Percentiles rank a stretch among this genome's conserved stretches.
Conservation (phyloP, 2,888 invertebrate species). For the Megastigmus dorsalis region DNA sequence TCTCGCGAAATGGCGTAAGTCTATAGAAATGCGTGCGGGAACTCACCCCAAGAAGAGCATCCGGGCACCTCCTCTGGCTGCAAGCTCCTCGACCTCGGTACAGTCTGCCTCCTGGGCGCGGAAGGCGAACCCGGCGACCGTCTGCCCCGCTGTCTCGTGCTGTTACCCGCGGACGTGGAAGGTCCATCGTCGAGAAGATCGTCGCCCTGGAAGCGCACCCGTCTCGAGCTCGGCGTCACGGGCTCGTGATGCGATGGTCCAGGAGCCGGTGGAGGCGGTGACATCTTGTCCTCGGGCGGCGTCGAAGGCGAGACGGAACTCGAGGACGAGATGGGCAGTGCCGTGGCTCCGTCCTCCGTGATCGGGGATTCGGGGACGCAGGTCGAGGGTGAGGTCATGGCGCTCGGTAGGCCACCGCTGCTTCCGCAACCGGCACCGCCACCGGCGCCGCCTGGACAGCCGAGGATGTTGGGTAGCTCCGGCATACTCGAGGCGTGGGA, state of each 20-base stretch:
- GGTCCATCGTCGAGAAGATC: conserved; percentile 60
- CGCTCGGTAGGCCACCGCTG: too few relatives aligned
- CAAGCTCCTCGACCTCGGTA: conserved; percentile 76
- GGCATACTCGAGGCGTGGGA: conserved; percentile 80
- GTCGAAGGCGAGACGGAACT: conserved; percentile 47
- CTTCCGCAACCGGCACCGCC: neutral
- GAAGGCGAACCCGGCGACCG: conserved; percentile 71
- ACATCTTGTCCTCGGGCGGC: conserved; percentile 52
- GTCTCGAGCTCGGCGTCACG: conserved; percentile 61
- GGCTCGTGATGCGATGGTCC: conserved; percentile 47
- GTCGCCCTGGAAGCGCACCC: conserved; percentile 77
- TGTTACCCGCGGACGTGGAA: conserved; percentile 13
- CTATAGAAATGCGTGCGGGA: too few relatives aligned
- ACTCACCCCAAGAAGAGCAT: conserved; percentile 69
- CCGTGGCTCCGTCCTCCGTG: conserved; percentile 32
- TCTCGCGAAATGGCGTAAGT: too few relatives aligned
- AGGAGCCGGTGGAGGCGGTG: conserved; percentile 57
- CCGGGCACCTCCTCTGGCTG: conserved; percentile 76
- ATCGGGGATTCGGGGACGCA: conserved; percentile 45
- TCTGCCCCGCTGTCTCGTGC: conserved; percentile 52
- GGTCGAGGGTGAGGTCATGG: conserved; percentile 57
- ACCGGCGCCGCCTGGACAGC: neutral
- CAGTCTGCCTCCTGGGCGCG: conserved; percentile 75
- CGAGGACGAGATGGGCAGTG: conserved; percentile 53
- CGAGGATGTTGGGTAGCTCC: conserved; percentile 74